Base-by-base conservation (phyloP, 2,888 invertebrate genomes). In the Dasysyrphus tricinctus region DNA sequence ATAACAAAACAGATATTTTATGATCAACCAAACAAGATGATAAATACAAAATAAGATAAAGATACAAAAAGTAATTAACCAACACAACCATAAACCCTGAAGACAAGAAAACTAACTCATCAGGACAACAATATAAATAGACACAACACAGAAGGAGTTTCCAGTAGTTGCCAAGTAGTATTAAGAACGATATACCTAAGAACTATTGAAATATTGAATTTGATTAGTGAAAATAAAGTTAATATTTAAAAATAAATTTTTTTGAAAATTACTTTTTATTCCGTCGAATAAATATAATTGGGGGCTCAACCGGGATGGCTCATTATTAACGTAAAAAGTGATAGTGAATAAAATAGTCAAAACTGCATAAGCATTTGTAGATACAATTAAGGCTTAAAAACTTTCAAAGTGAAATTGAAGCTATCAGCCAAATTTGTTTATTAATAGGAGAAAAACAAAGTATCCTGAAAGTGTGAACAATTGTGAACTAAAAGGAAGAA, bases 281-380 rank as follows among this genome's bases (percentile, higher is more conserved):
- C n/a, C 44, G 44, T n/a, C 44, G n/a, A 11, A 44, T n/a, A 44
- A 24, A 24, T 24, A 24, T 3, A 24, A 24, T 24, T 24, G 3
- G 24, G 24, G 24, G 24, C 24, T 24, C 24, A 24, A 24, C 24
- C 3, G 24, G 24, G 24, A 24, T 24, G 3, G 24, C 24, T 24
- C 24, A 44, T 44, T 44, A 44, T n/a, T 44, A 44, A 44, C 44
- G 44, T 44, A 44, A 44, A 49, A 49, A 49, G 49, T 49, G 49
- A 49, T 19, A 49, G 49, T 49, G 49, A 49, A 49, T 49, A 9
- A 49, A 49, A 49, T 49, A 49, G 49, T 49, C 9, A 19, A 11
- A 49, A 11, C 5, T 19, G 8, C 49, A 49, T 19, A 49, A 49
- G 49, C 5, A 49, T 5, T 49, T 49, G 49, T 49, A 49, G 5